Evolutionary conservation across 2,888 invertebrate species (phyloP).

Genomic region (Sarcophaga carnaria): DNA sequence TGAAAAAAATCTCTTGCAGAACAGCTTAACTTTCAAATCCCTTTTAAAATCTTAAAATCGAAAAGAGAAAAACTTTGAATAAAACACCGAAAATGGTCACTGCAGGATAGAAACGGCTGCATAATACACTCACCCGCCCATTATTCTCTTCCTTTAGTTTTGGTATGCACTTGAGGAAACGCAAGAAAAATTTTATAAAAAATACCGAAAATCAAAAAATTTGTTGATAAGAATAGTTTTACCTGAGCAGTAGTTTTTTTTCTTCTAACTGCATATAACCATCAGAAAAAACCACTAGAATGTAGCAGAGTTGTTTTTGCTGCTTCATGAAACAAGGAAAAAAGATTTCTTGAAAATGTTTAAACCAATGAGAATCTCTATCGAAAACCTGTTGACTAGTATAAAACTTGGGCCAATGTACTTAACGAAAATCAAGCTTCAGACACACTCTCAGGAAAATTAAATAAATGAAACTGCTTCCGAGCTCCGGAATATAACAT

Average conservation of each 20-base stretch:
- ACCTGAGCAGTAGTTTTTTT: conserved; percentile 44
- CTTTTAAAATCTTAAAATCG: conserved; percentile 55
- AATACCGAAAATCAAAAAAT: conserved; percentile 35
- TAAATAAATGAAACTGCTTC: no score
- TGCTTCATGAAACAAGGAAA: no score
- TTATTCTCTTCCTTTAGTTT: not conserved
- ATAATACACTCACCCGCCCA: not conserved
- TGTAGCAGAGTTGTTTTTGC: not conserved
- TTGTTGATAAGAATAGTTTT: conserved; percentile 46
- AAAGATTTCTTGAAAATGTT: no score
- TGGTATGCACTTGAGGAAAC: conserved; percentile 45
- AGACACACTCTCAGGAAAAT: no score
- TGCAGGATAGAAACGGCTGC: conserved; percentile 1
- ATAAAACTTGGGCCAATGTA: no score
- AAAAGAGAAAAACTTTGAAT: conserved; percentile 20
- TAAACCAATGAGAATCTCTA: no score
- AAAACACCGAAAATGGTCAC: conserved; percentile 39
- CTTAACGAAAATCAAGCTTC: no score
- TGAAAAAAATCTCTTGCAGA: conserved; percentile 52
- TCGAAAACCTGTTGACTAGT: no score
- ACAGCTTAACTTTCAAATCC: conserved; percentile 68
- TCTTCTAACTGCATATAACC: conserved; percentile 22
- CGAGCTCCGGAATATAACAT: no score
- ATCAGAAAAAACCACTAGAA: not conserved
- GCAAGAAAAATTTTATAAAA: conserved; percentile 13